phyloP scores from a whole-genome alignment of 1,140 invertebrate species.

The Drosophila micromelanica region DNA sequence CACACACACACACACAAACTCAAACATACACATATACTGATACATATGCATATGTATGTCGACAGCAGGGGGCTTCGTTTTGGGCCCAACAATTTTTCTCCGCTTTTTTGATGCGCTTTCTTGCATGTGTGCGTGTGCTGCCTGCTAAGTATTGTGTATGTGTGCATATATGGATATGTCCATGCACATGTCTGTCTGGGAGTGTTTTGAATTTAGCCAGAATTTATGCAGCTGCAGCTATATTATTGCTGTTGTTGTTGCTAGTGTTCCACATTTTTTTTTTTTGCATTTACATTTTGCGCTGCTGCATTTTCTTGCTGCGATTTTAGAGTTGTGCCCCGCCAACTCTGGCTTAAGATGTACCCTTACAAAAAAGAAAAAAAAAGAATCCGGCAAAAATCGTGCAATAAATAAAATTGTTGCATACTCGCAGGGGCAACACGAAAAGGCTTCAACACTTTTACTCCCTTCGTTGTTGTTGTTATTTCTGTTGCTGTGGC shows the following conservation, averaged over 20 bases:
- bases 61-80: conserved; percentile 38
- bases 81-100: conserved; percentile 58
- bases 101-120: conserved; percentile 64
- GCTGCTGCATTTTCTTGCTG: conserved; percentile 4
- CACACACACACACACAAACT: too few species aligned
- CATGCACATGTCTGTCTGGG: not conserved
- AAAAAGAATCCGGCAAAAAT: conserved; percentile 23
- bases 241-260: conserved; percentile 18
- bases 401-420: conserved; percentile 54
- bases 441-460: conserved; percentile 43
- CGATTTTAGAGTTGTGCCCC: not conserved
- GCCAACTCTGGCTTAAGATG: conserved; percentile 29
- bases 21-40: not conserved
- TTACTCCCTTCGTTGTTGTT: conserved; percentile 53
- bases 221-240: conserved; percentile 48
- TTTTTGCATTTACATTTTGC: conserved; percentile 37
- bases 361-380: conserved; percentile 30
- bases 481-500: conserved; percentile 29
- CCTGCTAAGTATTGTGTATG: not conserved
- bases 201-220: conserved; percentile 29
- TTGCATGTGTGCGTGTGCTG: conserved; percentile 12
- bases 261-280: conserved; percentile 40
- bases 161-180: not conserved
- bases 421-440: conserved; percentile 66
- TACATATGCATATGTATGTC: conserved; percentile 4